Conservation (phyloP, 23 tunicate genomes). For the Phallusia fumigata region DNA sequence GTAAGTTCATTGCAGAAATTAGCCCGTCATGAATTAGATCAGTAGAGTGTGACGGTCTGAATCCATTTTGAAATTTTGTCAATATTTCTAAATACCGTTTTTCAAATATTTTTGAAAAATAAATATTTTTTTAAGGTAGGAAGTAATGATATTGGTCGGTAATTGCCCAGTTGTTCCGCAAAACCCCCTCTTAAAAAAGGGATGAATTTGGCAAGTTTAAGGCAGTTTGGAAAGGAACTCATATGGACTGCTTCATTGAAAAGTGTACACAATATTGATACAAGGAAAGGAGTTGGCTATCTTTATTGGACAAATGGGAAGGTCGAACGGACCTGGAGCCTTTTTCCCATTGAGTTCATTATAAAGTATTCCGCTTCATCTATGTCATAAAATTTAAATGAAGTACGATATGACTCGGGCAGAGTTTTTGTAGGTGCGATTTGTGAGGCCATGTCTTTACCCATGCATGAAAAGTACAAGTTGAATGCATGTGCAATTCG, state of each 20-base stretch:
- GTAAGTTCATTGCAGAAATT: not conserved
- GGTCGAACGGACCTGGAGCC: not conserved
- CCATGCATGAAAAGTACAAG: not conserved
- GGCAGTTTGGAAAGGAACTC: not conserved
- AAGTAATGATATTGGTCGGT: not conserved
- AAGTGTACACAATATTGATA: not conserved
- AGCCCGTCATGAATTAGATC: not conserved
- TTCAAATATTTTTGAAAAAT: constrained; percentile 14
- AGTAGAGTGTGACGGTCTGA: not conserved
- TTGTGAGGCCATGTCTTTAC: not conserved
- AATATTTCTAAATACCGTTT: not conserved
- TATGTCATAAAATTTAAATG: not conserved
- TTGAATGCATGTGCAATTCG: not conserved
- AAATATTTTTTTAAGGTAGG: no score
- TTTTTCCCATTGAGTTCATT: not conserved
- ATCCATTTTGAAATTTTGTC: not conserved
- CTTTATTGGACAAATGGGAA: not conserved
- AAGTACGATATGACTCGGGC: not conserved
- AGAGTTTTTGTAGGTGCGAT: not conserved
- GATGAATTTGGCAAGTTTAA: not conserved
- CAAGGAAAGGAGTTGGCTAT: not conserved
- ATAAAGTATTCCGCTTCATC: not conserved
- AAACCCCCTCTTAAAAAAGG: not conserved
- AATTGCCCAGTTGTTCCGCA: not conserved
- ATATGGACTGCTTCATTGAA: not conserved